Conservation (phyloP, 2,888 invertebrate species). For the Heliconius hortense region DNA sequence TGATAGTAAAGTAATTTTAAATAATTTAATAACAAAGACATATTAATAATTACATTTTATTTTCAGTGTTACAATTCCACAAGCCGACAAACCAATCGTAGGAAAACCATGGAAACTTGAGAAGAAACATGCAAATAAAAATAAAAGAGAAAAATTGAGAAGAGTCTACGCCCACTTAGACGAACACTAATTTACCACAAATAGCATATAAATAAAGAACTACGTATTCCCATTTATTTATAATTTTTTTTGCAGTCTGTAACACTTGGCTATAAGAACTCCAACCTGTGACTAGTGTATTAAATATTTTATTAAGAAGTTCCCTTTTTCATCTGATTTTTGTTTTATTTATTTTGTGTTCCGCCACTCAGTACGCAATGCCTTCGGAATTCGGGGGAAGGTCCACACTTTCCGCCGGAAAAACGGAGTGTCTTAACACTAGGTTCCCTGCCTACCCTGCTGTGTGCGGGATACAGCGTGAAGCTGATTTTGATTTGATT, state of each 20-base stretch:
- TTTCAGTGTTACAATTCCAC: constrained; percentile 57
- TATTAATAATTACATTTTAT: not conserved
- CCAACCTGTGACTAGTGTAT: constrained; percentile 12
- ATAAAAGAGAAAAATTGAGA: constrained; percentile 95
- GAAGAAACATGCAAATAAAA: constrained; percentile 93
- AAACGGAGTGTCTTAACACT: too few relatives aligned
- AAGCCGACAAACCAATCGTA: constrained; percentile 45
- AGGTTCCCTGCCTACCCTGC: too few relatives aligned
- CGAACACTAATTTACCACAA: constrained; percentile 80
- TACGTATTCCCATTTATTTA: constrained; percentile 23
- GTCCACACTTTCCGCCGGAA: too few relatives aligned
- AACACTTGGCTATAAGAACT: not conserved
- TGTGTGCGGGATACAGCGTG: too few relatives aligned
- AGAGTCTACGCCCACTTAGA: constrained; percentile 92
- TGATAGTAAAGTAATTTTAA: not conserved
- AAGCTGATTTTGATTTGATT: too few relatives aligned
- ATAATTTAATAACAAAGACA: not conserved
- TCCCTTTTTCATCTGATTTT: constrained; percentile 1
- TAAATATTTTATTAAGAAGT: constrained; percentile 10
- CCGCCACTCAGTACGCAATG: too few relatives aligned
- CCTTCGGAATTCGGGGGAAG: too few relatives aligned
- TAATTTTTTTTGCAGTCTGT: not conserved
- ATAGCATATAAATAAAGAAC: constrained; percentile 12
- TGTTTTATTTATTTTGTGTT: constrained; percentile 1
- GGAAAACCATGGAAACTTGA: constrained; percentile 90